Percentiles rank a stretch among this genome's conserved stretches.
phyloP scores from a whole-genome alignment of 2,888 invertebrate species.

The Xylota sylvarum region DNA sequence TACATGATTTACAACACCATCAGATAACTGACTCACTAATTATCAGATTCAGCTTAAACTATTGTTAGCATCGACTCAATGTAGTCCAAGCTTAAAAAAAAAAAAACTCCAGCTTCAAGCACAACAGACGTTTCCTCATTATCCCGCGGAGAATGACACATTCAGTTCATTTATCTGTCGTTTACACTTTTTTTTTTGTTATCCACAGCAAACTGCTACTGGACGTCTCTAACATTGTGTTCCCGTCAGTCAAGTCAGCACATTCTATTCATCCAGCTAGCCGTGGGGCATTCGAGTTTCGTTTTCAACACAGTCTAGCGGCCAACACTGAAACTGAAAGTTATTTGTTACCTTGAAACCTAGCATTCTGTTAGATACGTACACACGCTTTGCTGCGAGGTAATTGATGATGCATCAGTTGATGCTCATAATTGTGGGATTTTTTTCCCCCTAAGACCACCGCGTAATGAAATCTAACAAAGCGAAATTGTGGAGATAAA shows the following conservation, averaged over 20 bases:
- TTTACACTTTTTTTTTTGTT: constrained; percentile 26
- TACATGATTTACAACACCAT: neutral
- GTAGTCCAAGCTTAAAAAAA: neutral
- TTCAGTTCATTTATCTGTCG: constrained; percentile 30
- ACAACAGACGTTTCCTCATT: constrained; percentile 36
- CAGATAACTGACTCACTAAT: neutral
- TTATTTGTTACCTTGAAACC: constrained; percentile 53
- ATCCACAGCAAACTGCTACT: constrained; percentile 11
- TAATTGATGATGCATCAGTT: constrained; percentile 32
- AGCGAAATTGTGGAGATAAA: neutral
- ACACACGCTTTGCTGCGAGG: neutral
- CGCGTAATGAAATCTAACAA: neutral
- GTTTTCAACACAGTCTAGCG: constrained; percentile 25
- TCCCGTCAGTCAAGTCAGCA: constrained; percentile 17
- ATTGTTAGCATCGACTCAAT: neutral
- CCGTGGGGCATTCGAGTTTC: constrained; percentile 27
- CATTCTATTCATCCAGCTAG: constrained; percentile 13
- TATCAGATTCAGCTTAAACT: constrained; percentile 1
- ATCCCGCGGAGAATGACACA: constrained; percentile 29
- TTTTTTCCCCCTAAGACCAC: neutral
- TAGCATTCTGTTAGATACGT: neutral
- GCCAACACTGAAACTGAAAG: constrained; percentile 55
- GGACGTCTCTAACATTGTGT: constrained; percentile 1
- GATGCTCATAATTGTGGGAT: constrained; percentile 24
- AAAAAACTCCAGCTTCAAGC: constrained; percentile 1